phyloP scores from a whole-genome alignment of 2,113 vertebrate species.

The Acanthochromis polyacanthus region DNA sequence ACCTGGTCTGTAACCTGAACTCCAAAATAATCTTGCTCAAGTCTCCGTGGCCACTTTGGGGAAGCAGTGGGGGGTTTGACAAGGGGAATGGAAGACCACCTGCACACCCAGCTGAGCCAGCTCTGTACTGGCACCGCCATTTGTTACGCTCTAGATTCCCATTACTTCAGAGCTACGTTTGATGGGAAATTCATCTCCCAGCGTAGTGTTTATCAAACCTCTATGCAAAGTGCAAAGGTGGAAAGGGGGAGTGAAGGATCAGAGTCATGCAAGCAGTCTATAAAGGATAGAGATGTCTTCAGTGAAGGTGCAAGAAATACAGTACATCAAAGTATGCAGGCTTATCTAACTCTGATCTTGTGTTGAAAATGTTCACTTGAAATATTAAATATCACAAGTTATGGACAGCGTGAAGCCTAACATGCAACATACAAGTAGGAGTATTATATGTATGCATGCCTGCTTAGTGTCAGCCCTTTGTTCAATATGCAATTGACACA shows the following conservation, averaged over 20 bases:
- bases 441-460: constrained; percentile 44
- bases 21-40: constrained; percentile 71
- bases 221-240: constrained; percentile 60
- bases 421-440: constrained; percentile 45
- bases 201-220: constrained; percentile 78
- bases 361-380: constrained; percentile 7
- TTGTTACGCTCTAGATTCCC: constrained; percentile 78
- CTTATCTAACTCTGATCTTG: constrained; percentile 19
- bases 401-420: constrained; percentile 2
- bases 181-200: constrained; percentile 81
- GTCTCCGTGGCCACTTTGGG: constrained; percentile 72
- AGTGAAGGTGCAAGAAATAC: constrained; percentile 26
- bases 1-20: constrained; percentile 74
- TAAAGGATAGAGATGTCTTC: constrained; percentile 31
- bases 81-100: constrained; percentile 73
- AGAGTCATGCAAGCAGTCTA: constrained; percentile 13
- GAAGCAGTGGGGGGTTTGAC: constrained; percentile 66
- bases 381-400: constrained; percentile 36
- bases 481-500: constrained; percentile 65
- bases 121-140: constrained; percentile 76
- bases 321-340: constrained; percentile 7
- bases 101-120: constrained; percentile 73
- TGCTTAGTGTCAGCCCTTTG: constrained; percentile 50
- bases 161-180: constrained; percentile 77
- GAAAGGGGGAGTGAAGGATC: constrained; percentile 31